Conservation (phyloP, 2,113 vertebrate genomes). For the Polyodon spathula region DNA sequence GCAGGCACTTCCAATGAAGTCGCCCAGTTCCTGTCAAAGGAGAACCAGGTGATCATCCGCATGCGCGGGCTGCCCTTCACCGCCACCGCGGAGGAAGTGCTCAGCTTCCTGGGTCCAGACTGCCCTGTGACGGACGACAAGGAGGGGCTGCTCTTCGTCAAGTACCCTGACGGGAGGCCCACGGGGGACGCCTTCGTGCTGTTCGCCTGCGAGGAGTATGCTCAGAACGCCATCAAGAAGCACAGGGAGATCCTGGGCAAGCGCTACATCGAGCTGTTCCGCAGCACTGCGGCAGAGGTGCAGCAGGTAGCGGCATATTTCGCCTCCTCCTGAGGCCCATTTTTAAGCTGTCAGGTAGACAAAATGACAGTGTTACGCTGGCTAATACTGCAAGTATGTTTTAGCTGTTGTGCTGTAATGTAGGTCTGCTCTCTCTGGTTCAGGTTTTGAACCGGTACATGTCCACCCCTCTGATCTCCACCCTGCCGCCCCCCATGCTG, state of each 20-base stretch:
- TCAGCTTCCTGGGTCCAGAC: slow-evolving; percentile 78
- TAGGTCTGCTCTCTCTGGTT: too few species aligned
- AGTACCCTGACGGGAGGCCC: slow-evolving; percentile 87
- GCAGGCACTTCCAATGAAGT: slow-evolving; percentile 91
- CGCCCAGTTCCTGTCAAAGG: slow-evolving; percentile 86
- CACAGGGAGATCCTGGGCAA: slow-evolving; percentile 94
- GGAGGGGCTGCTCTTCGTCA: slow-evolving; percentile 89
- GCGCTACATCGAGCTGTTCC: slow-evolving; percentile 91
- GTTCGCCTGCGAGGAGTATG: slow-evolving; percentile 91
- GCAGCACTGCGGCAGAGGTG: slow-evolving; percentile 90
- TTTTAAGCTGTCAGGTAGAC: too few species aligned
- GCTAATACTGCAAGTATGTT: too few species aligned
- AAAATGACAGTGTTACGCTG: too few species aligned
- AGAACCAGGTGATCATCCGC: slow-evolving; percentile 92
- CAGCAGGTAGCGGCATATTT: slow-evolving; percentile 85
- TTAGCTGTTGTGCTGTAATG: not conserved
- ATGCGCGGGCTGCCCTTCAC: slow-evolving; percentile 89
- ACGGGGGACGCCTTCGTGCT: slow-evolving; percentile 93
- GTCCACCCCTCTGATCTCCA: slow-evolving; percentile 84
- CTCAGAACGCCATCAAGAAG: slow-evolving; percentile 85
- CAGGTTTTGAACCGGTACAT: slow-evolving; percentile 89
- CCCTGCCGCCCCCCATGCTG: slow-evolving; percentile 73
- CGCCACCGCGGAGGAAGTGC: slow-evolving; percentile 74
- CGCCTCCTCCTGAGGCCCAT: too few species aligned
- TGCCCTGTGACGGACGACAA: slow-evolving; percentile 79